Conservation (phyloP, 2,113 vertebrate genomes). For the Todiramphus saurophagus region DNA sequence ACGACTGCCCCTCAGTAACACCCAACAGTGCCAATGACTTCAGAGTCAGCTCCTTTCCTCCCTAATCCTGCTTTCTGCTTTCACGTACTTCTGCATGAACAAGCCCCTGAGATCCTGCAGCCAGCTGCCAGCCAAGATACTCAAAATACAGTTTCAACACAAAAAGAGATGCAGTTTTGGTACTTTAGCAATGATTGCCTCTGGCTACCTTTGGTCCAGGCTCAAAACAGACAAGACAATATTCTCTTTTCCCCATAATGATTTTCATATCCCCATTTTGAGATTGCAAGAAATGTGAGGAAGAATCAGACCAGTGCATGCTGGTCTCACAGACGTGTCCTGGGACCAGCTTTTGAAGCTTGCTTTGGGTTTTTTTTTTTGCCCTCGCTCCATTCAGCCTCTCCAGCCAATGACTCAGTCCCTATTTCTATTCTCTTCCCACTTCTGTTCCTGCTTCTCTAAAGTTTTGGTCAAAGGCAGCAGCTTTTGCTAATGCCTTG, state of each 20-base stretch:
- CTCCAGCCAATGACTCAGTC: slow-evolving; percentile 40
- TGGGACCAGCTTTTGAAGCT: neutral
- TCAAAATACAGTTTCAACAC: neutral
- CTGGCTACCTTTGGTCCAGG: neutral
- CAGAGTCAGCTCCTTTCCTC: neutral
- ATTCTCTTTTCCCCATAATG: neutral
- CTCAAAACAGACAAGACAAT: neutral
- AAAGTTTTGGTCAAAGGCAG: slow-evolving; percentile 38
- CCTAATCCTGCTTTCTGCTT: neutral
- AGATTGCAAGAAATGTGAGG: neutral
- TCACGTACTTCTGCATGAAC: neutral
- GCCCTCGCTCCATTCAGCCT: neutral
- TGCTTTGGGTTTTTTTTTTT: neutral
- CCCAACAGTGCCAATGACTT: neutral
- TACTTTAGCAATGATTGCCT: neutral
- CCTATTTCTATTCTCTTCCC: slow-evolving; percentile 52
- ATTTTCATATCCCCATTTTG: neutral
- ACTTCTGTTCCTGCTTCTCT: slow-evolving; percentile 40
- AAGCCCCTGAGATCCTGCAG: neutral
- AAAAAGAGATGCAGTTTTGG: neutral
- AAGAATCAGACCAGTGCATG: neutral
- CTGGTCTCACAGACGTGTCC: neutral
- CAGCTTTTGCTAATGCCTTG: slow-evolving; percentile 48
- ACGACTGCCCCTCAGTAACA: neutral
- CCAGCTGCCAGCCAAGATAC: neutral